Conservation (phyloP, 1,140 invertebrate species). For the Halesus radiatus region DNA sequence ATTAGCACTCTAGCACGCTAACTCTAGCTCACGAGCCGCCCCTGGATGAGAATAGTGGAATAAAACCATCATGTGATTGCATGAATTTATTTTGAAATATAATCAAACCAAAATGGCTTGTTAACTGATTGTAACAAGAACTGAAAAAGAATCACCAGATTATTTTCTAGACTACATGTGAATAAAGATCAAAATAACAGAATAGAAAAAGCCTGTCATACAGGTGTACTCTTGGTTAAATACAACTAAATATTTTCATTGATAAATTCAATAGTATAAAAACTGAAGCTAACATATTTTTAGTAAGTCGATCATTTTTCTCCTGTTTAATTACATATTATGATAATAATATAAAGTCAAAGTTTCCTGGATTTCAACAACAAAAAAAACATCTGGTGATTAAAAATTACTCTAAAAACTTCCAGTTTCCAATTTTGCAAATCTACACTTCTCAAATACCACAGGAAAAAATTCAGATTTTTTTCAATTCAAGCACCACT, state of each 20-base stretch:
- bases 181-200: no score
- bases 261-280: no score
- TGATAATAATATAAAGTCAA: no score
- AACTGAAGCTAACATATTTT: no score
- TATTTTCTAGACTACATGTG: background rate
- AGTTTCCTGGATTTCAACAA: no score
- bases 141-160: background rate
- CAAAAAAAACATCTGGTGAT: constrained; percentile 7
- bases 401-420: background rate
- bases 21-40: no score
- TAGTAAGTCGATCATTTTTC: no score
- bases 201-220: no score
- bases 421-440: constrained; percentile 18
- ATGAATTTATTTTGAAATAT: constrained; percentile 33
- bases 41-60: background rate
- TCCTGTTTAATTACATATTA: no score
- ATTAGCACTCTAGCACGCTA: no score
- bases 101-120: background rate
- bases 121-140: background rate
- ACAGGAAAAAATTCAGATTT: background rate
- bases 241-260: no score
- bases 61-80: constrained; percentile 9
- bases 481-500: constrained; percentile 9
- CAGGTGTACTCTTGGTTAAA: no score
- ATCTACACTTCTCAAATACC: background rate